These are phyloP conservation scores for Beris morrisii DNA, from an alignment of 2,888 invertebrate species.

Conservation along the genomic window DNA sequence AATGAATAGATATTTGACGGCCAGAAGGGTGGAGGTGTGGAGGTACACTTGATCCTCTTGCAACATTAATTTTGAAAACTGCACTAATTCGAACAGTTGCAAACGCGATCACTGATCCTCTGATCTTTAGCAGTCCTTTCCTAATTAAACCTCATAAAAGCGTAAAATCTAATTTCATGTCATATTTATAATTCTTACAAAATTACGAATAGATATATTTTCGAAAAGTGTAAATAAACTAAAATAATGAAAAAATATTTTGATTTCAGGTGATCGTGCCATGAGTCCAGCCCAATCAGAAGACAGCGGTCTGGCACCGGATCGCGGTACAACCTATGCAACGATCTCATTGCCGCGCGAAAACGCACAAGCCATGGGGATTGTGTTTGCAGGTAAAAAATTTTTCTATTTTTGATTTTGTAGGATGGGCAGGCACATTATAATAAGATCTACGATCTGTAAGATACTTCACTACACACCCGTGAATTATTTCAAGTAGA, in stretches of 20 bases:
- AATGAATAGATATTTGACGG: too few species aligned
- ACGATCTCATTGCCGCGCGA: slow-evolving; percentile 55
- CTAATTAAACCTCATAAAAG: slow-evolving; percentile 18
- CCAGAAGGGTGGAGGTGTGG: too few species aligned
- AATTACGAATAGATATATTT: neutral
- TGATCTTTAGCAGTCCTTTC: slow-evolving; percentile 11
- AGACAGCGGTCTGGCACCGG: slow-evolving; percentile 56
- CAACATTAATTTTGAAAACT: slow-evolving; percentile 30
- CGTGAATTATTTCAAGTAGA: slow-evolving; percentile 19
- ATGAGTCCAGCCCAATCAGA: slow-evolving; percentile 58
- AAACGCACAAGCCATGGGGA: slow-evolving; percentile 54
- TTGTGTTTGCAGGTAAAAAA: slow-evolving; percentile 53
- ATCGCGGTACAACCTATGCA: slow-evolving; percentile 56
- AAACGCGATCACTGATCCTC: slow-evolving; percentile 15
- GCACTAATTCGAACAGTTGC: slow-evolving; percentile 3
- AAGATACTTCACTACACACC: neutral
- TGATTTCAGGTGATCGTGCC: slow-evolving; percentile 54
- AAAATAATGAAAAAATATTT: slow-evolving; percentile 5
- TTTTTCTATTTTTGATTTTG: slow-evolving; percentile 2
- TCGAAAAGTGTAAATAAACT: too few species aligned
- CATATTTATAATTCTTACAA: neutral
- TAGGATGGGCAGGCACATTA: neutral
- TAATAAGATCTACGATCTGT: too few species aligned
- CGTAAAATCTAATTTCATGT: slow-evolving; percentile 2
- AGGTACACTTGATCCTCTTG: neutral